Conservation (phyloP, 2,888 invertebrate genomes). For the Noctua fimbriata region DNA sequence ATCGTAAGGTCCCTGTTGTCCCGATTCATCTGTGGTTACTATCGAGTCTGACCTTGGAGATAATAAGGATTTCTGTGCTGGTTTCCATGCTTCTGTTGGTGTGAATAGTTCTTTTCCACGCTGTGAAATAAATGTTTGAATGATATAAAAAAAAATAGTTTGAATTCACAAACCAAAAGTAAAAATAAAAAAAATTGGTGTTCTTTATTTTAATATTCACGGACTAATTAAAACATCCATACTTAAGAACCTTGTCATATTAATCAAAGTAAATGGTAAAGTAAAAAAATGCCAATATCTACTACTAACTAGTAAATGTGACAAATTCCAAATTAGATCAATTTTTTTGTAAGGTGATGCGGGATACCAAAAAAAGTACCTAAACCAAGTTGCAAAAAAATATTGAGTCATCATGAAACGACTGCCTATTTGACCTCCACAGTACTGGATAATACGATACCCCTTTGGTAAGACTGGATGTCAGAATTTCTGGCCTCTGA, state of each 20-base stretch:
- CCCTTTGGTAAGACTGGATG: too few relatives aligned
- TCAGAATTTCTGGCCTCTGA: too few relatives aligned
- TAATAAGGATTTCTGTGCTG: slow-evolving; percentile 73
- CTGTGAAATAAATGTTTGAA: slow-evolving; percentile 74
- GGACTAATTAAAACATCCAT: too few relatives aligned
- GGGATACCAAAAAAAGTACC: too few relatives aligned
- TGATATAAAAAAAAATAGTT: not conserved
- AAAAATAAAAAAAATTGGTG: not conserved
- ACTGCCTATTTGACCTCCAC: too few relatives aligned
- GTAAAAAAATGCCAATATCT: too few relatives aligned
- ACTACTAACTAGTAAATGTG: too few relatives aligned
- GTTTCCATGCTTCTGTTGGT: slow-evolving; percentile 88
- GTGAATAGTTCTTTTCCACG: slow-evolving; percentile 87
- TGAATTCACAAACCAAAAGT: not conserved
- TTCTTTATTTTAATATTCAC: not conserved
- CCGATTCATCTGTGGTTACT: slow-evolving; percentile 69
- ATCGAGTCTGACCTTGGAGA: slow-evolving; percentile 71
- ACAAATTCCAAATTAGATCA: not conserved
- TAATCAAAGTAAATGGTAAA: not conserved
- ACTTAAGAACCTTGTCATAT: not conserved
- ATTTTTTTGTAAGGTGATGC: too few relatives aligned
- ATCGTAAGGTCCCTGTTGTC: slow-evolving; percentile 72
- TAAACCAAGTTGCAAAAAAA: not conserved
- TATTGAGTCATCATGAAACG: not conserved
- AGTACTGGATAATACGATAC: too few relatives aligned